phyloP scores from a whole-genome alignment of 2,113 vertebrate genomes.

The Callopanchax toddi region DNA sequence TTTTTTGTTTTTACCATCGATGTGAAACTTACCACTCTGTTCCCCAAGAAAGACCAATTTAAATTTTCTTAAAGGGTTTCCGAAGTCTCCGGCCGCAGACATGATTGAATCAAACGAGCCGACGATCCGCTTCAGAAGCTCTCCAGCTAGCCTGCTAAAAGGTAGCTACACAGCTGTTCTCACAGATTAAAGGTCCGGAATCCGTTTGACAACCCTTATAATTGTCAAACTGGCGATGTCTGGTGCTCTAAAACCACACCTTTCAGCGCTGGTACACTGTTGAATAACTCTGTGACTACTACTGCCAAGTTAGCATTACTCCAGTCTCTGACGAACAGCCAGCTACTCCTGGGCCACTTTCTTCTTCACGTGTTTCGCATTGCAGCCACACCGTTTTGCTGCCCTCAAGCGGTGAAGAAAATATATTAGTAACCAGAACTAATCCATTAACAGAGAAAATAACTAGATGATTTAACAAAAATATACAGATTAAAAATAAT shows the following conservation, averaged over 20 bases:
- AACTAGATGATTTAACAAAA: rapidly evolving
- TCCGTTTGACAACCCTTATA: not conserved
- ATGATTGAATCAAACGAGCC: constrained; percentile 67
- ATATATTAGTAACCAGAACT: rapidly evolving
- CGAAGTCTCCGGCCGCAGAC: constrained; percentile 82
- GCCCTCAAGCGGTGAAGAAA: constrained; percentile 38
- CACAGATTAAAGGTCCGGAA: constrained; percentile 9
- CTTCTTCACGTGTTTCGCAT: constrained; percentile 37
- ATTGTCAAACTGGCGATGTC: not conserved
- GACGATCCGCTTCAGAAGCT: constrained; percentile 28
- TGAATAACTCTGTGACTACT: constrained; percentile 39
- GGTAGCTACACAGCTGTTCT: constrained; percentile 43
- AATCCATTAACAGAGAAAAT: not conserved
- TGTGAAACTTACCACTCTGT: constrained; percentile 75
- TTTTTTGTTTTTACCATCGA: not conserved
- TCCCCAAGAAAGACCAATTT: constrained; percentile 83
- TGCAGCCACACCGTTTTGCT: not conserved
- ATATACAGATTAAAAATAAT: not conserved
- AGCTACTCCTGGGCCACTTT: not conserved
- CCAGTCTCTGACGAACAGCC: constrained; percentile 11
- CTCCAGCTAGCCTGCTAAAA: constrained; percentile 48
- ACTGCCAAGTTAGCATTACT: constrained; percentile 41
- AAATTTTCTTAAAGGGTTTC: constrained; percentile 82
- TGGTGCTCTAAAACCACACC: not conserved
- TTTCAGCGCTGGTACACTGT: constrained; percentile 21